Evolutionary conservation across 2,888 invertebrate species (phyloP).

Genomic region (Pharmacophagus antenor): DNA sequence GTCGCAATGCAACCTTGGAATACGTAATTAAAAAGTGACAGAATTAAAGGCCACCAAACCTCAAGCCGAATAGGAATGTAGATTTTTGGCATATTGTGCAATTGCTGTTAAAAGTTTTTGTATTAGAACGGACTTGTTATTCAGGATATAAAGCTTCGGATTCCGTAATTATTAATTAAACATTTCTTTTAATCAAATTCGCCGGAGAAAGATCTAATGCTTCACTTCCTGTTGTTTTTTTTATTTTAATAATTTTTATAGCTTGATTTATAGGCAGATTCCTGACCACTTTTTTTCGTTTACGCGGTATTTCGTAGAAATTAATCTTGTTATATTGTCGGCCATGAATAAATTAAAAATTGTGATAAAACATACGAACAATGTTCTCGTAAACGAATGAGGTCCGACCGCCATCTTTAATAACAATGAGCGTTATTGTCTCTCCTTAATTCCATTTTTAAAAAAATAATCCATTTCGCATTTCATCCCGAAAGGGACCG

Average conservation of each 20-base stretch:
- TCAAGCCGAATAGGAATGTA: constrained; percentile 24
- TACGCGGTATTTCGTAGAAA: not conserved
- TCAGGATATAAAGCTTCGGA: constrained; percentile 24
- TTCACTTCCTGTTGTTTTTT: constrained; percentile 24
- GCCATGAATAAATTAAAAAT: constrained; percentile 56
- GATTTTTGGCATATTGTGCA: constrained; percentile 28
- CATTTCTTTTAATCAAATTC: constrained; percentile 56
- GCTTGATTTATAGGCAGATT: not conserved
- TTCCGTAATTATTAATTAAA: constrained; percentile 34
- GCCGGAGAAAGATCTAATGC: constrained; percentile 27
- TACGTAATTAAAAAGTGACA: constrained; percentile 38
- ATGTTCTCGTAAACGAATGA: constrained; percentile 72
- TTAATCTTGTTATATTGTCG: constrained; percentile 50
- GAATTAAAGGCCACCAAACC: constrained; percentile 30
- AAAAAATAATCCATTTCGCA: constrained; percentile 80
- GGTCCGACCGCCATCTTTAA: constrained; percentile 75
- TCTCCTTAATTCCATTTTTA: constrained; percentile 80
- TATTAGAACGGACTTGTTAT: constrained; percentile 39
- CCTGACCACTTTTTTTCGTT: not conserved
- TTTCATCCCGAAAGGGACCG: constrained; percentile 73
- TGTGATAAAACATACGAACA: constrained; percentile 70
- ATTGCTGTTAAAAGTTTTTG: constrained; percentile 36
- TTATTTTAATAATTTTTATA: constrained; percentile 4
- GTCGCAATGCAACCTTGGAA: constrained; percentile 38
- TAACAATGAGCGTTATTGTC: constrained; percentile 80